Percentiles rank a stretch among this genome's conserved stretches.
Conservation (phyloP, 1,140 invertebrate species). For the Drusus annulatus region DNA sequence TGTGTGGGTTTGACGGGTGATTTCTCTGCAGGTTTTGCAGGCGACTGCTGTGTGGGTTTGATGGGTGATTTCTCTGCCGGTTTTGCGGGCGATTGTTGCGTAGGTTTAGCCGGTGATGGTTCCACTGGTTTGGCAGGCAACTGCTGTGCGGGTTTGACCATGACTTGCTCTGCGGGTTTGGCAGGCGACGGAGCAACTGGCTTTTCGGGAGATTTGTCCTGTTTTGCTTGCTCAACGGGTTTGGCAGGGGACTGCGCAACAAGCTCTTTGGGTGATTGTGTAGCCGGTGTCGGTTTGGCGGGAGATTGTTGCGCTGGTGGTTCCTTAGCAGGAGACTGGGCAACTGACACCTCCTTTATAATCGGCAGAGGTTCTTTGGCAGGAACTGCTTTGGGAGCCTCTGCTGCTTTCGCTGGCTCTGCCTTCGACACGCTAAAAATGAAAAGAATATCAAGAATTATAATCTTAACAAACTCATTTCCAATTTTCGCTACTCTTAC, state of each 20-base stretch:
- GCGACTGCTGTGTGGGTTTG: neutral
- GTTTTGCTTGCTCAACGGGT: neutral
- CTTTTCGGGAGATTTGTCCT: conserved; percentile 11
- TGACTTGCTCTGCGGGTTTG: neutral
- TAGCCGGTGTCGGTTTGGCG: conserved; percentile 18
- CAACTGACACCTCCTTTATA: neutral
- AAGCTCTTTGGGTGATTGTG: neutral
- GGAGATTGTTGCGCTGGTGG: conserved; percentile 32
- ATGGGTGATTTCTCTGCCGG: neutral
- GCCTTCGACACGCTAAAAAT: neutral
- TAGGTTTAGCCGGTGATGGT: neutral
- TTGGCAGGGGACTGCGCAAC: conserved; percentile 32
- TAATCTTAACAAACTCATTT: too few species aligned
- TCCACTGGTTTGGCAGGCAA: neutral
- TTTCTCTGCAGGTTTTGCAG: neutral
- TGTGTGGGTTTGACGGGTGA: conserved; percentile 14
- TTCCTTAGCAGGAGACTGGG: conserved; percentile 22
- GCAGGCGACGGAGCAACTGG: neutral
- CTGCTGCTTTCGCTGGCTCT: conserved; percentile 45
- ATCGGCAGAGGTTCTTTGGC: conserved; percentile 10
- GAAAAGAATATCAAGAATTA: too few species aligned
- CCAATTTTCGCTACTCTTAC: too few species aligned
- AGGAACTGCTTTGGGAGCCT: neutral
- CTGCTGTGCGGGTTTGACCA: neutral
- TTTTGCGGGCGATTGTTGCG: neutral